Evolutionary conservation across 64 coral and sea anemone genomes (phyloP).

Genomic region (Dendrophyllia cribrosa): DNA sequence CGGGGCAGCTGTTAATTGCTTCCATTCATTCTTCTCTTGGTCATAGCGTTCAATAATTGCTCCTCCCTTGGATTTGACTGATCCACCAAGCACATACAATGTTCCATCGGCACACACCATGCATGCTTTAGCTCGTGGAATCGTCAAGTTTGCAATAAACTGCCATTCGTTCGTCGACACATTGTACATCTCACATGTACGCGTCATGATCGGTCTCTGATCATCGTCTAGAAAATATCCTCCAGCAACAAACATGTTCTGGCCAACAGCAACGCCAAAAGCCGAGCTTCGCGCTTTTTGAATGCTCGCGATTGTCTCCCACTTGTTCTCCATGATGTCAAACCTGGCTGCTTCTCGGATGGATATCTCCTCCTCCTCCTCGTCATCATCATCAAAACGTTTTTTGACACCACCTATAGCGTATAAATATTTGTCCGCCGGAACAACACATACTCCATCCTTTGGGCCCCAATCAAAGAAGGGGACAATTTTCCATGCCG

Average conservation of each 20-base stretch:
- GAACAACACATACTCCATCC: not conserved
- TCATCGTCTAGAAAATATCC: not conserved
- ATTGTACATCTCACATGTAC: constrained; percentile 19
- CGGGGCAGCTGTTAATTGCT: too few relatives aligned
- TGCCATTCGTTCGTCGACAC: constrained; percentile 6
- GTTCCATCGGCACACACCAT: constrained; percentile 12
- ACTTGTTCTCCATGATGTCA: not conserved
- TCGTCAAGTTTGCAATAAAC: not conserved
- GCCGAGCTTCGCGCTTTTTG: not conserved
- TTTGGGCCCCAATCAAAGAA: too few relatives aligned
- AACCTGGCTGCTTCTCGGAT: not conserved
- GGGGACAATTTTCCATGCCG: too few relatives aligned
- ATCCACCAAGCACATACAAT: not conserved
- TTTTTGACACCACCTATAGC: not conserved
- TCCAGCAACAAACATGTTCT: constrained; percentile 11
- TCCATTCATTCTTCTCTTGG: too few relatives aligned
- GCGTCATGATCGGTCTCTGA: too few relatives aligned
- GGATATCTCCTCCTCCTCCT: not conserved
- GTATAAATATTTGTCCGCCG: not conserved
- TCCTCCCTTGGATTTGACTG: not conserved
- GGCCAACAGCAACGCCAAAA: not conserved
- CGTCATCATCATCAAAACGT: not conserved
- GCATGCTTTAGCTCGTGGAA: not conserved
- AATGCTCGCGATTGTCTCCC: not conserved
- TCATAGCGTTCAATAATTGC: not conserved